phyloP scores from a whole-genome alignment of 2,888 invertebrate species.

The Amphimallon solstitiale region DNA sequence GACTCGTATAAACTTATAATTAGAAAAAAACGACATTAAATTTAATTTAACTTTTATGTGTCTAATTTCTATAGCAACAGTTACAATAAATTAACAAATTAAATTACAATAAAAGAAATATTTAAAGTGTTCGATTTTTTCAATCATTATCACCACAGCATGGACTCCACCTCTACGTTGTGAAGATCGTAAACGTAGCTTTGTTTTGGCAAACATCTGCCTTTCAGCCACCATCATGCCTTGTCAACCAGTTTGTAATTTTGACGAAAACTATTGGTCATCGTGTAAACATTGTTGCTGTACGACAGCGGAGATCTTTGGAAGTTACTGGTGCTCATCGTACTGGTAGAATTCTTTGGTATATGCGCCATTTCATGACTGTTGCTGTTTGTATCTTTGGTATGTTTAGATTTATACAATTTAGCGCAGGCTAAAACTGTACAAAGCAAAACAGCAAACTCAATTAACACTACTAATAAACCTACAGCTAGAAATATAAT shows the following conservation, averaged over 20 bases:
- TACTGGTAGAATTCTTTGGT: conserved; percentile 35
- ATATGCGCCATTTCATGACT: conserved; percentile 17
- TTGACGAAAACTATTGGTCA: conserved; percentile 58
- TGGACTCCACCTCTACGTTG: conserved; percentile 69
- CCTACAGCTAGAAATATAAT: conserved; percentile 73
- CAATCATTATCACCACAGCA: conserved; percentile 67
- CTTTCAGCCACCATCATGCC: conserved; percentile 59
- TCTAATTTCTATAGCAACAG: too few species aligned
- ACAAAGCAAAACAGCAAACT: conserved; percentile 76
- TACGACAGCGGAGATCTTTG: conserved; percentile 48
- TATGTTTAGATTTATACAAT: conserved; percentile 66
- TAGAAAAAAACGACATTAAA: too few species aligned
- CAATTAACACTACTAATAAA: conserved; percentile 75
- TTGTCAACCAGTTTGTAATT: conserved; percentile 59
- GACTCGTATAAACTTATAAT: too few species aligned
- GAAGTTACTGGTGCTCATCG: conserved; percentile 12
- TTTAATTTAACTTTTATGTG: too few species aligned
- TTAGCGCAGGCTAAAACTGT: conserved; percentile 78
- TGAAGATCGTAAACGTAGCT: conserved; percentile 59
- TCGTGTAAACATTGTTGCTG: conserved; percentile 59
- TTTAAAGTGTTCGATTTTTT: too few species aligned
- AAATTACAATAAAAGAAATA: too few species aligned
- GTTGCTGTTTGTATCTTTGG: conserved; percentile 48
- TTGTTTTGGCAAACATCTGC: conserved; percentile 51
- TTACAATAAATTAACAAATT: too few species aligned